These are phyloP conservation scores for Linurgus olivaceus DNA, from an alignment of 2,797 vertebrate genomes.

Conservation along the genomic window DNA sequence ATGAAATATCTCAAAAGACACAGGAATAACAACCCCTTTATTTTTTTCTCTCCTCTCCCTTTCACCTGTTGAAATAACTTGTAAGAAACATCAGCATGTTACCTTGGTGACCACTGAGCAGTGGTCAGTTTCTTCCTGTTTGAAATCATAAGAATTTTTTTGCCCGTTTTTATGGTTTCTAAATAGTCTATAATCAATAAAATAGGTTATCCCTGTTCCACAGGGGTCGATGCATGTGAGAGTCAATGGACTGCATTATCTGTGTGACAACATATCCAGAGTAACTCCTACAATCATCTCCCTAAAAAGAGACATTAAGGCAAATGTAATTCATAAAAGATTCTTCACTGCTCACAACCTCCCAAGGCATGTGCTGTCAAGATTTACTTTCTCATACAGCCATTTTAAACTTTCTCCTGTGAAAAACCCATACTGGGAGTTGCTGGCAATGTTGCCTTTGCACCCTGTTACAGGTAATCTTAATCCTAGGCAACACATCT, in stretches of 20 bases:
- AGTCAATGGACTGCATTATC: background rate
- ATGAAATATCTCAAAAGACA: background rate
- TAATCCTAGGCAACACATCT: background rate
- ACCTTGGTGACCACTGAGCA: background rate
- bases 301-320: background rate
- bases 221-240: fast-evolving
- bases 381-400: background rate
- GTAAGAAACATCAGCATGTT: fast-evolving
- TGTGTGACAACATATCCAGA: background rate
- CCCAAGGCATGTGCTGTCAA: background rate
- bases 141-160: background rate
- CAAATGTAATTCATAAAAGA: background rate
- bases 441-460: background rate
- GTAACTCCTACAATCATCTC: background rate
- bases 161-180: background rate
- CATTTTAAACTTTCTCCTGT: background rate
- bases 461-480: background rate
- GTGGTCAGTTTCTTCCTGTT: background rate
- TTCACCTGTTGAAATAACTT: background rate
- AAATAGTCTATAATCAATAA: background rate
- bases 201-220: background rate
- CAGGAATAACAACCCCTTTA: fast-evolving
- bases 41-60: background rate
- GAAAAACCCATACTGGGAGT: background rate
- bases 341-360: background rate